phyloP scores from a whole-genome alignment of 2,113 vertebrate species.

The Tinamus guttatus region DNA sequence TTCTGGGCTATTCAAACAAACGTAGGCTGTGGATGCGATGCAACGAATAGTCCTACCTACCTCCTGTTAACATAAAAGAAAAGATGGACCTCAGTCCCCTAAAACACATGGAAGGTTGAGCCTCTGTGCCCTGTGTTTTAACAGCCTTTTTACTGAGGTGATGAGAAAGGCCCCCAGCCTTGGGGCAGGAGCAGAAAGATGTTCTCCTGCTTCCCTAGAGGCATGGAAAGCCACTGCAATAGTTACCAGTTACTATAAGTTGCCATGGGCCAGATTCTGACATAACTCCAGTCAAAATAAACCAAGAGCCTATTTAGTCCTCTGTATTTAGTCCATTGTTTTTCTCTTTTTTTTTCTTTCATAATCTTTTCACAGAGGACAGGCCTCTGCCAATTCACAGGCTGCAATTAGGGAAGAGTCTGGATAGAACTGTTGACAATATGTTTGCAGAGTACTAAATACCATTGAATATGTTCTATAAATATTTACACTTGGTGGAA shows the following conservation, averaged over 20 bases:
- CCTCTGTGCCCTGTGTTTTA: neutral
- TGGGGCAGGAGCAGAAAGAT: neutral
- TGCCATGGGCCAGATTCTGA: neutral
- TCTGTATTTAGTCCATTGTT: neutral
- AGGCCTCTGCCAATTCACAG: slow-evolving; percentile 34
- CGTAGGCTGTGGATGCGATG: neutral
- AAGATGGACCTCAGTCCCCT: neutral
- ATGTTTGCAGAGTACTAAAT: slow-evolving; percentile 60
- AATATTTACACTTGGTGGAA: slow-evolving; percentile 58
- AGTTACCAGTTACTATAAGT: neutral
- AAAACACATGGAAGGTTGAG: neutral
- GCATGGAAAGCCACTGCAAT: neutral
- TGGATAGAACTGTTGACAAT: slow-evolving; percentile 38
- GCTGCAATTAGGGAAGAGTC: slow-evolving; percentile 14
- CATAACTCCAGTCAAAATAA: neutral
- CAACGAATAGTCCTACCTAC: neutral
- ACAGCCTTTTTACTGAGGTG: neutral
- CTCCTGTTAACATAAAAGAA: neutral
- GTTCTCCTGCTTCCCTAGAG: neutral
- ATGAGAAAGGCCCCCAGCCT: neutral
- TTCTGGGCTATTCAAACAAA: neutral
- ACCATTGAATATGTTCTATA: slow-evolving; percentile 42
- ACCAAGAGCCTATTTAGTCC: neutral
- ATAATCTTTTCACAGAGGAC: slow-evolving; percentile 23
- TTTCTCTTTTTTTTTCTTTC: neutral